A percentile compares a stretch with the other conserved stretches of the same genome.
Conservation (phyloP, 2,797 vertebrate species). For the Yasuhikotakia modesta region DNA sequence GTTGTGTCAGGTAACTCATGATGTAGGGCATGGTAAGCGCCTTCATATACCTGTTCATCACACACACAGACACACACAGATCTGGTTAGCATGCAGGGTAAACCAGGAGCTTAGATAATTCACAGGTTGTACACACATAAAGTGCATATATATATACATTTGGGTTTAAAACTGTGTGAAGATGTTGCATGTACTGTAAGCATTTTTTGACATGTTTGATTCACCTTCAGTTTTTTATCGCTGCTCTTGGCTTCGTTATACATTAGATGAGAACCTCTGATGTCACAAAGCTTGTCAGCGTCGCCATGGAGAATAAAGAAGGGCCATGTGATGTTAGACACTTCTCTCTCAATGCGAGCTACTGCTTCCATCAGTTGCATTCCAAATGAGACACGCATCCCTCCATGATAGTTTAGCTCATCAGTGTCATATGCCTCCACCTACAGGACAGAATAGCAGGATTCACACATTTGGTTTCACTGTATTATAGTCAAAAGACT, state of each 20-base stretch:
- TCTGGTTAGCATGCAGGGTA: slow-evolving; percentile 18
- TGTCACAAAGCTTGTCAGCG: slow-evolving; percentile 88
- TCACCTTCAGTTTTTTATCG: slow-evolving; percentile 93
- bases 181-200: too few species aligned
- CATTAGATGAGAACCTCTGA: slow-evolving; percentile 88
- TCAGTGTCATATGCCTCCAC: slow-evolving; percentile 86
- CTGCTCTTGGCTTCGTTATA: slow-evolving; percentile 82
- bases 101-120: too few species aligned
- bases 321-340: slow-evolving; percentile 86
- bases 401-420: slow-evolving; percentile 84
- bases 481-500: background rate
- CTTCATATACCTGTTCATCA: slow-evolving; percentile 84
- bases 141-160: too few species aligned
- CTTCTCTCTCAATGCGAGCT: slow-evolving; percentile 81
- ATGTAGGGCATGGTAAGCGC: slow-evolving; percentile 91
- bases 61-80: slow-evolving; percentile 37
- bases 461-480: background rate
- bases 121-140: too few species aligned
- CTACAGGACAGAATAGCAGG: slow-evolving; percentile 67
- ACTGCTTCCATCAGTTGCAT: slow-evolving; percentile 87
- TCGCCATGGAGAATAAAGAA: slow-evolving; percentile 91
- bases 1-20: slow-evolving; percentile 90
- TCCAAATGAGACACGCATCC: slow-evolving; percentile 88
- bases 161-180: too few species aligned
- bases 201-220: background rate